phyloP scores from a whole-genome alignment of 2,797 vertebrate species.

The Glossophaga mutica region DNA sequence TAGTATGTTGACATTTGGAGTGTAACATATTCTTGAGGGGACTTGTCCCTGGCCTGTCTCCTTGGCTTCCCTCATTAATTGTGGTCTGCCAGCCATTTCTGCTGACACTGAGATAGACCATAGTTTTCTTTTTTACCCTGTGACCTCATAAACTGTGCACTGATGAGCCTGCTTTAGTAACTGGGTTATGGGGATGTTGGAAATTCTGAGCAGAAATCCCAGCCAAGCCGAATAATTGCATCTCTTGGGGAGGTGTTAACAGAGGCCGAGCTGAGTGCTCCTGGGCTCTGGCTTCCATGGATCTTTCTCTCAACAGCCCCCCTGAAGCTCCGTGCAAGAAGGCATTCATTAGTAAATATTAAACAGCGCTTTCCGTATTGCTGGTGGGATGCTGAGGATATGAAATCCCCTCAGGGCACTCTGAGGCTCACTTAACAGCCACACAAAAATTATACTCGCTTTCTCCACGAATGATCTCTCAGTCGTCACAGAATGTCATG shows the following conservation, averaged over 20 bases:
- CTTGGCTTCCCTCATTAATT: not conserved
- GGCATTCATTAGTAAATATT: slow-evolving; percentile 44
- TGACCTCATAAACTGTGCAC: slow-evolving; percentile 39
- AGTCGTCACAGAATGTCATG: not conserved
- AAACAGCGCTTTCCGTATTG: not conserved
- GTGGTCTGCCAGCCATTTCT: slow-evolving; percentile 14
- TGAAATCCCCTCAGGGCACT: not conserved
- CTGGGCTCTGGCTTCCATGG: not conserved
- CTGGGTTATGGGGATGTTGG: slow-evolving; percentile 38
- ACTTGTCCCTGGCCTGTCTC: not conserved
- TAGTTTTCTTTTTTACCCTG: not conserved
- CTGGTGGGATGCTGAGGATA: not conserved
- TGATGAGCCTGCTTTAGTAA: slow-evolving; percentile 34
- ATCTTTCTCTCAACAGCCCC: slow-evolving; percentile 1
- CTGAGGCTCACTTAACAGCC: slow-evolving; percentile 32
- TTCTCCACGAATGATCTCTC: not conserved
- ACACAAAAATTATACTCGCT: not conserved
- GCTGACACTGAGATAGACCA: not conserved
- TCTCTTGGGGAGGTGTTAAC: slow-evolving; percentile 64
- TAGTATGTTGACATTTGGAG: not conserved
- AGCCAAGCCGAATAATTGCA: slow-evolving; percentile 56
- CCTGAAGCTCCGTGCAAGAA: slow-evolving; percentile 15
- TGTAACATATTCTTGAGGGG: slow-evolving; percentile 29
- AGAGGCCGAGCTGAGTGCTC: slow-evolving; percentile 28
- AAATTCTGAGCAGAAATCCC: slow-evolving; percentile 46